Base-by-base conservation (phyloP, 2,888 invertebrate genomes). In the Clusia tigrina region DNA sequence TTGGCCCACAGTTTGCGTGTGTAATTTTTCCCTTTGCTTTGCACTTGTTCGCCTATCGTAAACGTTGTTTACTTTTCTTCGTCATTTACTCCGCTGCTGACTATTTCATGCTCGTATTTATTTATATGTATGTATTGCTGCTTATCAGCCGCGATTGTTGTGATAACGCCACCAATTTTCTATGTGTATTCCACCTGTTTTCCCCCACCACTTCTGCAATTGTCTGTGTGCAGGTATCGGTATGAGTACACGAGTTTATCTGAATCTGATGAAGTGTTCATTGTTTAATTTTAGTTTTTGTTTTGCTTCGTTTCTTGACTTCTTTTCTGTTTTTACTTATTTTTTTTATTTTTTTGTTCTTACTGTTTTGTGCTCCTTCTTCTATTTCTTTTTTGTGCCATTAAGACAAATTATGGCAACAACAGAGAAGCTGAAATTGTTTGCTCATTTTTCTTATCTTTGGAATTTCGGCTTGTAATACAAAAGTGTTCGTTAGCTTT, bases 251-350 rank as follows among this genome's bases (percentile, higher is more conserved):
- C n/a, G n/a, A n/a, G n/a, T n/a, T n/a, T n/a, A n/a, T n/a, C n/a
- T n/a, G n/a, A n/a, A 23, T 9, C 42, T n/a, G n/a, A n/a, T n/a
- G n/a, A 23, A 37, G 37, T 55, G 46, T 61, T 54, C 48, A 38
- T 48, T 54, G 42, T 61, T 61, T 58, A 51, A 58, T 55, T 55
- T 58, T 20, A 3, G 37, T 26, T 64, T 59, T 58, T 58, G 58
- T 64, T 60, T 58, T 58, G 54, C 58, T 67, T 63, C 38, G 42
- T 51, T 57, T 57, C n/a, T n/a, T n/a, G n/a, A n/a, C n/a, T n/a
- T n/a, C n/a, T 10, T 42, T 42, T 42, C 42, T 15, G 2, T 42
- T 42, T 42, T 42, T 17, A 9, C 32, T 32, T n/a, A 15, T 46
- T 1, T 18, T 51, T 23, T 48, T 32, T 17, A 32, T 54, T 54